Percentiles rank a stretch among this genome's conserved stretches.
phyloP scores from a whole-genome alignment of 2,797 vertebrate species.

The Acanthurus leucopareius region DNA sequence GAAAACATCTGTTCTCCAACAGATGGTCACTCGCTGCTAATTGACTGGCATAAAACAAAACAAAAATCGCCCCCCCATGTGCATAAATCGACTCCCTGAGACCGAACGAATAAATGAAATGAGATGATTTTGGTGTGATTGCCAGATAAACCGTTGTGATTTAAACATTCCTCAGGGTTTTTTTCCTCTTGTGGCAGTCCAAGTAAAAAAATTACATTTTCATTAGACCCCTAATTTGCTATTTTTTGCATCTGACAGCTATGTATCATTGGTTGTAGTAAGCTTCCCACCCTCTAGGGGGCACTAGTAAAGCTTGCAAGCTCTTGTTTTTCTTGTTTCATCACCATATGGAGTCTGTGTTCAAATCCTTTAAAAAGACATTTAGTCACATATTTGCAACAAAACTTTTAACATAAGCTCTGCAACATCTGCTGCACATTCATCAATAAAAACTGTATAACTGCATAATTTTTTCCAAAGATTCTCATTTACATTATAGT shows the following conservation, averaged over 20 bases:
- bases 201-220: background rate
- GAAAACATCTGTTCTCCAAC: background rate
- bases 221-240: background rate
- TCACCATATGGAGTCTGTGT: background rate
- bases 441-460: constrained; percentile 47
- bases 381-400: constrained; percentile 17
- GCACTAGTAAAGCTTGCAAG: background rate
- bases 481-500: constrained; percentile 35
- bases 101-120: background rate
- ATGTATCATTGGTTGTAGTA: background rate
- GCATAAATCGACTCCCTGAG: background rate
- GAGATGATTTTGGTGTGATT: background rate
- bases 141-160: no score
- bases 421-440: constrained; percentile 54
- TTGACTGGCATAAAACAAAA: background rate
- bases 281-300: background rate
- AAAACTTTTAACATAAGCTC: constrained; percentile 1
- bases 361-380: constrained; percentile 1
- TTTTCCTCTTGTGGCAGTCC: no score
- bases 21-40: background rate
- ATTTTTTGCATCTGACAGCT: background rate
- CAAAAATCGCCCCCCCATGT: background rate
- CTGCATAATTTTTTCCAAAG: constrained; percentile 24
- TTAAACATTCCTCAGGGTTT: no score
- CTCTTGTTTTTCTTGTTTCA: background rate